Conservation (phyloP, 2,888 invertebrate species). For the Parochlus steinenii region DNA sequence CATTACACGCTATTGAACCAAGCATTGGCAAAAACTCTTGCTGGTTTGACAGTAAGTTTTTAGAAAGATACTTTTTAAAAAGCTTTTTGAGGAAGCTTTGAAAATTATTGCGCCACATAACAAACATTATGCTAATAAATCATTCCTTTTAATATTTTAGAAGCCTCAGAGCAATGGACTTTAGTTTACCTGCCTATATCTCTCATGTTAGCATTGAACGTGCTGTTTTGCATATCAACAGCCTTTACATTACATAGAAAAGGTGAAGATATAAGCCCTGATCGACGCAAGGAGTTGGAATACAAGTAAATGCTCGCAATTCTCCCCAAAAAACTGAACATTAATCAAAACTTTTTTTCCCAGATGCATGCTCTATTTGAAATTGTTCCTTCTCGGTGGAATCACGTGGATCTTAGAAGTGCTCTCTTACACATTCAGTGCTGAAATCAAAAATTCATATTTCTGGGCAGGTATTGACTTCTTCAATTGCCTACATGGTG, state of each 20-base stretch:
- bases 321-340: constrained; percentile 16
- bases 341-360: no score
- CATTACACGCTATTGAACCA: constrained; percentile 31
- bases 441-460: constrained; percentile 15
- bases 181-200: constrained; percentile 54
- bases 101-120: background rate
- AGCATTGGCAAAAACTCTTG: constrained; percentile 40
- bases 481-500: constrained; percentile 41
- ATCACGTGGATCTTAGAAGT: constrained; percentile 56
- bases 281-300: constrained; percentile 36
- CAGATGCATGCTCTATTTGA: constrained; percentile 45
- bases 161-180: constrained; percentile 37
- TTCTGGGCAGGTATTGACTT: constrained; percentile 39
- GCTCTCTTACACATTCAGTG: constrained; percentile 25
- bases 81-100: constrained; percentile 2
- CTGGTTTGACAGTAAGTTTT: constrained; percentile 44
- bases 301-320: no score
- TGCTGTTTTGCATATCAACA: constrained; percentile 40
- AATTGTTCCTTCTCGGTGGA: constrained; percentile 52
- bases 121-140: background rate
- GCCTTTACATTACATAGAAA: constrained; percentile 39
- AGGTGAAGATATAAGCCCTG: constrained; percentile 34
- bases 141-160: constrained; percentile 22
- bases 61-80: no score
- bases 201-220: constrained; percentile 36